phyloP scores from a whole-genome alignment of 2,113 vertebrate genomes.

The Smithornis capensis region DNA sequence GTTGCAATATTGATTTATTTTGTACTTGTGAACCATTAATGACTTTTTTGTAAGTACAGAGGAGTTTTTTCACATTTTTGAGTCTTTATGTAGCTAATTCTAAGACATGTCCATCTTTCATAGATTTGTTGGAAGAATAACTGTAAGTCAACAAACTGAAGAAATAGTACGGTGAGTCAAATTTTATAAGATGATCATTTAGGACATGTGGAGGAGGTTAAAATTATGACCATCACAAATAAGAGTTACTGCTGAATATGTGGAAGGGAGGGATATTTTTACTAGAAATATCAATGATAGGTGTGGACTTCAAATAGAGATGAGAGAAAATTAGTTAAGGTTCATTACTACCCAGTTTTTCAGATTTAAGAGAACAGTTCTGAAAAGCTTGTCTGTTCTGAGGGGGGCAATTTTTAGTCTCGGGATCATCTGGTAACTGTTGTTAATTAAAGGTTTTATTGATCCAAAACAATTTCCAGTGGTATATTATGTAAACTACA shows the following conservation, averaged over 20 bases:
- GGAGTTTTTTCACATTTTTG: background rate
- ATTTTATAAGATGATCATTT: background rate
- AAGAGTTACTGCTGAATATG: background rate
- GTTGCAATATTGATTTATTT: background rate
- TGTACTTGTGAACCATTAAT: background rate
- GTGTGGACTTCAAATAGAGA: background rate
- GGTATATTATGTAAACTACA: rapidly evolving
- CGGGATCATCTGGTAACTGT: background rate
- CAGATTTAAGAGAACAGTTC: background rate
- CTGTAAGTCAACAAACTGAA: slow-evolving; percentile 86
- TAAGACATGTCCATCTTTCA: slow-evolving; percentile 32
- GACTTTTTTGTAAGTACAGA: background rate
- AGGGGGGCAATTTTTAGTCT: background rate
- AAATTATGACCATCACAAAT: background rate
- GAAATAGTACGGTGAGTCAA: slow-evolving; percentile 90
- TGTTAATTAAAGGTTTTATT: background rate
- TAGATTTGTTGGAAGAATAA: slow-evolving; percentile 95
- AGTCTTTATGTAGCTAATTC: background rate
- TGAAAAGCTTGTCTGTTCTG: background rate
- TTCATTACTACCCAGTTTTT: background rate
- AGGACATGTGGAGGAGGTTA: background rate
- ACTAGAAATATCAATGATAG: background rate
- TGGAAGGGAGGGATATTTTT: background rate
- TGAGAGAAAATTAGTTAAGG: background rate
- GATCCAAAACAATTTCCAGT: background rate